These are phyloP conservation scores for Lynx canadensis DNA, from an alignment of 2,113 vertebrate species.

Conservation along the genomic window DNA sequence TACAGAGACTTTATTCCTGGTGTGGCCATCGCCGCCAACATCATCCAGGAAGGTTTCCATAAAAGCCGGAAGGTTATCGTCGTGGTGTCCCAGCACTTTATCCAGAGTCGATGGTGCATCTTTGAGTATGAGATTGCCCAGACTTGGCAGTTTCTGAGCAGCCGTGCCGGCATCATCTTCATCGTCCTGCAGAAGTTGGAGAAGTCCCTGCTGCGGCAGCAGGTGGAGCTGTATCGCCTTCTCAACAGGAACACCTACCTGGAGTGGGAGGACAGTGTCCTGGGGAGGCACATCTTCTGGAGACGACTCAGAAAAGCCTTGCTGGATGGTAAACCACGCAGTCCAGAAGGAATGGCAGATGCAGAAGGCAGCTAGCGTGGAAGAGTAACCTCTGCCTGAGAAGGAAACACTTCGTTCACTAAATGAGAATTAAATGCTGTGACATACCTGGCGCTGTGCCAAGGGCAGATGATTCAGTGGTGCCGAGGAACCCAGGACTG, in stretches of 20 bases:
- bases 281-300: slow-evolving; percentile 85
- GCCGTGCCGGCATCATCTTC: slow-evolving; percentile 84
- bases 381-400: background rate
- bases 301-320: slow-evolving; percentile 84
- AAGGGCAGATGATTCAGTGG: background rate
- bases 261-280: slow-evolving; percentile 84
- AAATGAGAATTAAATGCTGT: background rate
- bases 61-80: slow-evolving; percentile 87
- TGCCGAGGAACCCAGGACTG: background rate
- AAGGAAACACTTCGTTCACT: background rate
- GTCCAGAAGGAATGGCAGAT: background rate
- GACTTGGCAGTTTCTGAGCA: slow-evolving; percentile 88
- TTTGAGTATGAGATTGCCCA: slow-evolving; percentile 89
- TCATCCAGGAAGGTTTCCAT: slow-evolving; percentile 88
- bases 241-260: slow-evolving; percentile 88
- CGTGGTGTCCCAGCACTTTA: slow-evolving; percentile 85
- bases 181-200: slow-evolving; percentile 84
- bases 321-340: slow-evolving; percentile 78
- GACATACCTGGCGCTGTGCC: background rate
- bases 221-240: slow-evolving; percentile 85
- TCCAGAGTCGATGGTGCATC: slow-evolving; percentile 88
- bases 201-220: slow-evolving; percentile 80
- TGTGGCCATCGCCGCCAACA: slow-evolving; percentile 86
- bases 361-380: background rate
- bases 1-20: slow-evolving; percentile 88